These are phyloP conservation scores for Pelobates fuscus DNA, from an alignment of 2,113 vertebrate genomes.

Conservation along the genomic window DNA sequence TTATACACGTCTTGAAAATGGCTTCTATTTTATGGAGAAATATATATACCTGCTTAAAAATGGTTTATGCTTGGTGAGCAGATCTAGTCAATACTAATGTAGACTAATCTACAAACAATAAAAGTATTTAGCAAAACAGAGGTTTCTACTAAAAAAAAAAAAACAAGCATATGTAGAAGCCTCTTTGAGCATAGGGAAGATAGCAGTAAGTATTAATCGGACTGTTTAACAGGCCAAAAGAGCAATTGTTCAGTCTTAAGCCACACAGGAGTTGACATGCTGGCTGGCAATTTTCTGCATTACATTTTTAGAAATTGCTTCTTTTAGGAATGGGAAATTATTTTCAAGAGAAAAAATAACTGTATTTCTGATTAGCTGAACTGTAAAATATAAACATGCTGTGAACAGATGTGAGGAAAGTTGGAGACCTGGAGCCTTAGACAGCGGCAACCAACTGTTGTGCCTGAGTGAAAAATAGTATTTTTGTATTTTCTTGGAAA, in stretches of 20 bases:
- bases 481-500: not conserved
- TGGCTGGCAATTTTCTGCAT: conserved; percentile 37
- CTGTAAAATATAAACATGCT: conserved; percentile 45
- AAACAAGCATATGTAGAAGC: too few species aligned
- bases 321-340: conserved; percentile 29
- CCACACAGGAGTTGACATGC: not conserved
- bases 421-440: conserved; percentile 22
- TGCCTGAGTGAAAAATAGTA: conserved; percentile 1
- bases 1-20: too few species aligned
- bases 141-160: too few species aligned
- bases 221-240: conserved; percentile 27
- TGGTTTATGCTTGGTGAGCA: too few species aligned
- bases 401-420: conserved; percentile 41
- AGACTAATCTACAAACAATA: not conserved
- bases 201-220: not conserved
- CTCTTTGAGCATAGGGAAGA: too few species aligned
- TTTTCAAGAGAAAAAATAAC: conserved; percentile 42
- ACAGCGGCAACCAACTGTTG: not conserved
- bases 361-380: conserved; percentile 43
- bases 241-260: conserved; percentile 17
- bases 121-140: too few species aligned
- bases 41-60: too few species aligned
- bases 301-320: conserved; percentile 37
- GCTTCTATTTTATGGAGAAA: too few species aligned
- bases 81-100: not conserved